Evolutionary conservation across 2,888 invertebrate species (phyloP).

Genomic region (Dryadula phaetusa): DNA sequence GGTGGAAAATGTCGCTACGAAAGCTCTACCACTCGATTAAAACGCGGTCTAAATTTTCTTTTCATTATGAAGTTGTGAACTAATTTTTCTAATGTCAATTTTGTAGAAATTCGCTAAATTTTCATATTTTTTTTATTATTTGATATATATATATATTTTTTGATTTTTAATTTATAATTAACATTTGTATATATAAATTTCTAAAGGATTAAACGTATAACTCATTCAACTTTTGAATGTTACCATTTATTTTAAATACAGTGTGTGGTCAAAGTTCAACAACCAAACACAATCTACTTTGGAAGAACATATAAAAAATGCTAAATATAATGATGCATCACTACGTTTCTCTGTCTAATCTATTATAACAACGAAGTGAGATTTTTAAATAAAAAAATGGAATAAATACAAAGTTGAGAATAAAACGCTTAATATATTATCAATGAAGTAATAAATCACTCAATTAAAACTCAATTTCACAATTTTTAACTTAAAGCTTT

Average conservation of each 20-base stretch:
- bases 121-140: no score
- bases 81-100: background rate
- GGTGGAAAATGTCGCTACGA: slow-evolving; percentile 27
- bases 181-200: no score
- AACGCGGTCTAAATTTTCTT: slow-evolving; percentile 16
- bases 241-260: background rate
- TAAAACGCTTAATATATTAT: background rate
- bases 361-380: no score
- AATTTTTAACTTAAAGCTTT: background rate
- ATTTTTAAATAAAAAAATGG: no score
- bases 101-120: background rate
- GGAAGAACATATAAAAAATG: background rate
- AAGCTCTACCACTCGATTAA: slow-evolving; percentile 25
- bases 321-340: background rate
- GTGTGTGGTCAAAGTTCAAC: background rate
- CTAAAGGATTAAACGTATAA: no score
- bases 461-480: background rate
- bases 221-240: background rate
- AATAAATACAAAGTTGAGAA: no score
- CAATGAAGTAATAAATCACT: background rate
- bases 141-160: no score
- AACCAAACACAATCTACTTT: background rate
- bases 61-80: background rate
- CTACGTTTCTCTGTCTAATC: background rate
- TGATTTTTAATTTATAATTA: no score